Conservation (phyloP, 1,140 invertebrate species). For the Eumaeus atala region DNA sequence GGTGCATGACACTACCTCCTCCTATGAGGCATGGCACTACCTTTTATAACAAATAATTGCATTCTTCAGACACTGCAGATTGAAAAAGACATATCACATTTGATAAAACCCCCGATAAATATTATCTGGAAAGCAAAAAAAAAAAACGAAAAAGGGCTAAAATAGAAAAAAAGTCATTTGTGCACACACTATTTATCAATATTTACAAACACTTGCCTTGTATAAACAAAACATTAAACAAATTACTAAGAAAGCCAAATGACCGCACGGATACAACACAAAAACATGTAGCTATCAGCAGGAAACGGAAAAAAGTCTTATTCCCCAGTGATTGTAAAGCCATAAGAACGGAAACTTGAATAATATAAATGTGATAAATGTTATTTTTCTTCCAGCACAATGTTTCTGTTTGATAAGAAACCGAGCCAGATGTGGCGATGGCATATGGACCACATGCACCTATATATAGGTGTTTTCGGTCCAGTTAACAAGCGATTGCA, state of each 20-base stretch:
- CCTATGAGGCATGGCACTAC: no score
- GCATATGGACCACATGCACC: not conserved
- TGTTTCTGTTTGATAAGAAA: constrained; percentile 59
- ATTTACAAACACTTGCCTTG: constrained; percentile 1
- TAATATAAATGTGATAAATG: constrained; percentile 44
- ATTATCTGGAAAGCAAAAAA: no score
- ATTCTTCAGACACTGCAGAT: no score
- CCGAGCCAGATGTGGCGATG: constrained; percentile 46
- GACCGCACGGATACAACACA: constrained; percentile 9
- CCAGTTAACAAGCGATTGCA: constrained; percentile 19
- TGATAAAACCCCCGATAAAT: not conserved
- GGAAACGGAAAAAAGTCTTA: constrained; percentile 40
- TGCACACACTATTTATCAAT: not conserved
- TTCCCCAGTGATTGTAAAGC: constrained; percentile 42
- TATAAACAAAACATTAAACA: constrained; percentile 2
- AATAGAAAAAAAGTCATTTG: not conserved
- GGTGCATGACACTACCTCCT: no score
- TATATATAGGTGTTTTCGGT: not conserved
- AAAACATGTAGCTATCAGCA: constrained; percentile 28
- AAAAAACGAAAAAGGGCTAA: no score
- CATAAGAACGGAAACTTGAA: constrained; percentile 54
- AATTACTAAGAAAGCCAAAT: constrained; percentile 9
- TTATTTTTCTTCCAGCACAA: constrained; percentile 62
- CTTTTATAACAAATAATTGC: no score
- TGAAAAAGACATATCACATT: not conserved